These are phyloP conservation scores for Hemichromis elongatus DNA, from an alignment of 2,113 vertebrate genomes.

Conservation along the genomic window DNA sequence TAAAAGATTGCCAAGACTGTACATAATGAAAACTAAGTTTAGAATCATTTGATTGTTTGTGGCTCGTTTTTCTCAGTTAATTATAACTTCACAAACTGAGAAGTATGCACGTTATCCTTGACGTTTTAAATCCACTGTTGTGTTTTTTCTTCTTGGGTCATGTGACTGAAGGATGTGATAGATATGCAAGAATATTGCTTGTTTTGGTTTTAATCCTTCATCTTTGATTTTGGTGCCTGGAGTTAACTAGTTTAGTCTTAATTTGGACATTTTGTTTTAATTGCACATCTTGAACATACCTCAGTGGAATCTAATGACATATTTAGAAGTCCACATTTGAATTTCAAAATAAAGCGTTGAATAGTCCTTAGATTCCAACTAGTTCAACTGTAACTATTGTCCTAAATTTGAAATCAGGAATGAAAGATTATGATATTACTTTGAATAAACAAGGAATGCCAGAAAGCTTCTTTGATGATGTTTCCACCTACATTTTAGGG, in stretches of 20 bases:
- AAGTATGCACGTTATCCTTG: not conserved
- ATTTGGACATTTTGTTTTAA: not conserved
- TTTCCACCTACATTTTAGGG: not conserved
- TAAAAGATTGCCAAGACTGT: not conserved
- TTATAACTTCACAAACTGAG: not conserved
- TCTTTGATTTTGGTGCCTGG: not conserved
- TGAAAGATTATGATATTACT: not conserved
- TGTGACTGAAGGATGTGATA: not conserved
- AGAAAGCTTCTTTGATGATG: not conserved
- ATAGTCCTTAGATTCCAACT: not conserved
- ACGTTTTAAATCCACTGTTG: not conserved
- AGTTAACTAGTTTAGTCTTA: not conserved
- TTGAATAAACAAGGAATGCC: not conserved
- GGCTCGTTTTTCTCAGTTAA: not conserved
- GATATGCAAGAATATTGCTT: not conserved
- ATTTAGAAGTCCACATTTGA: not conserved
- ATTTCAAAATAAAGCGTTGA: not conserved
- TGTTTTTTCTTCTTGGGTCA: not conserved
- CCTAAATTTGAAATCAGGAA: not conserved
- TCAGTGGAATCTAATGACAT: not conserved
- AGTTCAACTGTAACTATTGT: not conserved
- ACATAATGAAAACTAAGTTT: not conserved
- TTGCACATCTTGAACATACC: not conserved
- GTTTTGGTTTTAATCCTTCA: not conserved
- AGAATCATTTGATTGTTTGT: too few species aligned